phyloP scores from a whole-genome alignment of 2,797 vertebrate genomes.

The Silurus aristotelis region DNA sequence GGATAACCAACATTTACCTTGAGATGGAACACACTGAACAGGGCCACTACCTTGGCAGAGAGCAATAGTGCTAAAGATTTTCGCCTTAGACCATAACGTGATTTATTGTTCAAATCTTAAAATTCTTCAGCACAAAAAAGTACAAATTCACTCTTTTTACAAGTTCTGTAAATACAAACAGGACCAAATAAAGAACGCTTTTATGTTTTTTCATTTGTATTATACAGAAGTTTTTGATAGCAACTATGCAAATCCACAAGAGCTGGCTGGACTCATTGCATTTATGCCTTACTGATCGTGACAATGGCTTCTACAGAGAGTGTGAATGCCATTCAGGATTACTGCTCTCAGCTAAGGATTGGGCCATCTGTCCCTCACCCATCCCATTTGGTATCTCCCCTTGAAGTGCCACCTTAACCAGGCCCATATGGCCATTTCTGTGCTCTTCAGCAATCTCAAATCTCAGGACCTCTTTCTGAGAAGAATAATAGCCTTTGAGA shows the following conservation, averaged over 20 bases:
- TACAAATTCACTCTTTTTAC: background rate
- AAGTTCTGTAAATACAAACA: background rate
- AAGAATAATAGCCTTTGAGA: slow-evolving; percentile 29
- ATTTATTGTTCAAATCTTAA: background rate
- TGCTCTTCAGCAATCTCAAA: slow-evolving; percentile 46
- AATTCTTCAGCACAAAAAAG: background rate
- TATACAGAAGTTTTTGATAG: background rate
- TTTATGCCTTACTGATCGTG: slow-evolving; percentile 37
- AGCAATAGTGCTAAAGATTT: background rate
- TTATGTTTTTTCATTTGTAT: background rate
- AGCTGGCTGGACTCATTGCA: background rate
- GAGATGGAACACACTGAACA: slow-evolving; percentile 42
- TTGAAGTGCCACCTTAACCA: slow-evolving; percentile 63
- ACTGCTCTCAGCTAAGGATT: slow-evolving; percentile 43
- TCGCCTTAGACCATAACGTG: background rate
- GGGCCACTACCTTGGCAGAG: slow-evolving; percentile 12
- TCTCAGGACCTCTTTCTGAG: slow-evolving; percentile 25
- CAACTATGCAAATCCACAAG: background rate
- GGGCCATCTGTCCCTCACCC: slow-evolving; percentile 57
- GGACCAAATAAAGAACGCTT: background rate
- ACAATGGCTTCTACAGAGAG: slow-evolving; percentile 48
- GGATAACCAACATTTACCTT: slow-evolving; percentile 59
- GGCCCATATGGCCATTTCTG: slow-evolving; percentile 62
- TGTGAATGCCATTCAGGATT: slow-evolving; percentile 54
- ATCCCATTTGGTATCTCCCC: slow-evolving; percentile 63